phyloP scores from a whole-genome alignment of 2,113 vertebrate genomes.

The Hippocampus zosterae region DNA sequence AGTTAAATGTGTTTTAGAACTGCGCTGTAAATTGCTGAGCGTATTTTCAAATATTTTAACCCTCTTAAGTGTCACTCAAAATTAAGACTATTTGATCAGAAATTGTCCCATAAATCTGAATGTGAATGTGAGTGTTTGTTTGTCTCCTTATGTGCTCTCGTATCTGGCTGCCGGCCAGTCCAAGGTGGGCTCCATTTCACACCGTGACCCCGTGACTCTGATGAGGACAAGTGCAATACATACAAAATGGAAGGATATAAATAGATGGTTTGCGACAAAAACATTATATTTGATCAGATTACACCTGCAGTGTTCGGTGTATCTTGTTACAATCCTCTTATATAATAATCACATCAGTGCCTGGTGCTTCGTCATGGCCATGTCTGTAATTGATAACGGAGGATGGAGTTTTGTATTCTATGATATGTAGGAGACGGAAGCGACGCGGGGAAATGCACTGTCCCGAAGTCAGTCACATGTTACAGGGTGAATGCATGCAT shows the following conservation, averaged over 20 bases:
- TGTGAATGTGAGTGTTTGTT: background rate
- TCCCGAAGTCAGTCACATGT: background rate
- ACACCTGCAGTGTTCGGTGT: constrained; percentile 9
- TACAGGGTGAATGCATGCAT: too few relatives aligned
- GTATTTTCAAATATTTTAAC: background rate
- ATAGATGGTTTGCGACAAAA: background rate
- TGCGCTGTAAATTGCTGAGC: background rate
- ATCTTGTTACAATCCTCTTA: constrained; percentile 66
- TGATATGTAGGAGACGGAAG: background rate
- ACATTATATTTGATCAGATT: background rate
- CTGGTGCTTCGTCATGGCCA: constrained; percentile 10
- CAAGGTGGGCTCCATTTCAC: background rate
- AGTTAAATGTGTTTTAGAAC: background rate
- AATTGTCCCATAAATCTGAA: background rate
- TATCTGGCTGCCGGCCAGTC: background rate
- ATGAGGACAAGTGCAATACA: background rate
- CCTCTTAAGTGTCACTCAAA: background rate
- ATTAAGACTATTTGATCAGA: background rate
- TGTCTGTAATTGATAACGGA: constrained; percentile 4
- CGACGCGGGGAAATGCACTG: background rate
- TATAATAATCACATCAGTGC: constrained; percentile 50
- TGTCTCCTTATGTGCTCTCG: background rate
- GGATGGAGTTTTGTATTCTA: background rate
- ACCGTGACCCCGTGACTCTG: background rate
- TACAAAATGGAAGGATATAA: background rate